Percentiles rank a stretch among this genome's conserved stretches.
phyloP scores from a whole-genome alignment of 1,140 invertebrate species.

The Macrosteles quadrilineatus region DNA sequence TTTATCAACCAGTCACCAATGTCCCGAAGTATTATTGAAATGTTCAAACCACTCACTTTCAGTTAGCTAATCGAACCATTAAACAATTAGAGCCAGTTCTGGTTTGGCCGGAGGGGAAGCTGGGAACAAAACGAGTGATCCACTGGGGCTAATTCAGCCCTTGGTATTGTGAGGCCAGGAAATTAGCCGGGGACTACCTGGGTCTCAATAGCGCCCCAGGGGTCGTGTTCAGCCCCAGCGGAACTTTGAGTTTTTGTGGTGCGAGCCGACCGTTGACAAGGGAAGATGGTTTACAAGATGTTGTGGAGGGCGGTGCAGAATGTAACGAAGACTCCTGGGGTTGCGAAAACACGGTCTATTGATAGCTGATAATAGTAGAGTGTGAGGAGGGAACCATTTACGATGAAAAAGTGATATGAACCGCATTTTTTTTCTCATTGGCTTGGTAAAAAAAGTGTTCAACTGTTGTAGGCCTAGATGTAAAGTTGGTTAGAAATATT shows the following conservation, averaged over 20 bases:
- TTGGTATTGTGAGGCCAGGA: not conserved
- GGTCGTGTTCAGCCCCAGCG: not conserved
- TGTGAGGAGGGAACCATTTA: too few relatives aligned
- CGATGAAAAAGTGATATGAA: too few relatives aligned
- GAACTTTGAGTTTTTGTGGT: not conserved
- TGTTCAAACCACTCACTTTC: too few relatives aligned
- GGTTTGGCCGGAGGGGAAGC: too few relatives aligned
- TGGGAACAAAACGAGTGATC: not conserved
- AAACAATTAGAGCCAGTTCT: too few relatives aligned
- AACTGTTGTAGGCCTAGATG: not conserved
- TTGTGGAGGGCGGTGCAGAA: not conserved
- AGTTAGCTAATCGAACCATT: too few relatives aligned
- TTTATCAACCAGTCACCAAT: too few relatives aligned
- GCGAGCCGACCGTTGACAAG: not conserved
- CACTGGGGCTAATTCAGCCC: not conserved
- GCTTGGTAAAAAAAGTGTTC: not conserved
- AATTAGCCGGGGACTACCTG: conserved; percentile 21
- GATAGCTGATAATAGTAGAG: too few relatives aligned
- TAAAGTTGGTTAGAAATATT: not conserved
- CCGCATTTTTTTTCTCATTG: too few relatives aligned
- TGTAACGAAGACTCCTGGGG: not conserved
- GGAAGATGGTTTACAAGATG: too few relatives aligned
- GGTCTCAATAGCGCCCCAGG: too few relatives aligned
- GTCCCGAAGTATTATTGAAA: too few relatives aligned
- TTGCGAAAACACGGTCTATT: not conserved